Evolutionary conservation across 2,888 invertebrate genomes (phyloP).

Genomic region (Pristionchus arcanus): DNA sequence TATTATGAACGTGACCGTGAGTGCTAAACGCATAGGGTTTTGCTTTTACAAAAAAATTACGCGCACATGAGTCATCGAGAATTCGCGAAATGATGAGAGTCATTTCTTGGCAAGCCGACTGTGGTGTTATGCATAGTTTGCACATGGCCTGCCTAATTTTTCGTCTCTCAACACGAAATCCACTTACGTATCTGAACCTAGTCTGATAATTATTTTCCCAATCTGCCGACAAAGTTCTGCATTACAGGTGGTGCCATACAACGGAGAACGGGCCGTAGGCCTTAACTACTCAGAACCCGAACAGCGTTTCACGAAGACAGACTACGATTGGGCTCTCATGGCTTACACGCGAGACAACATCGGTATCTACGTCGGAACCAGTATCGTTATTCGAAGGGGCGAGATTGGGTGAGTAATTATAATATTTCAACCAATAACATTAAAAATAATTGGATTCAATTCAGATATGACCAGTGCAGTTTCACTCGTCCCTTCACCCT

Average conservation of each 20-base stretch:
- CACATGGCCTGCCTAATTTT: background rate
- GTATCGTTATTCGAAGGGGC: background rate
- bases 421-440: too few species aligned
- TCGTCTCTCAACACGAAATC: too few species aligned
- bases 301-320: background rate
- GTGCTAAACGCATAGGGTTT: too few species aligned
- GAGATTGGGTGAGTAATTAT: background rate
- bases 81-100: too few species aligned
- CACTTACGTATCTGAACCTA: too few species aligned
- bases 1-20: too few species aligned
- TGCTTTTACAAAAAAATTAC: too few species aligned
- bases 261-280: background rate
- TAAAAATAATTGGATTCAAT: background rate
- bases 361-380: background rate
- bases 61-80: too few species aligned
- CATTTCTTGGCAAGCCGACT: too few species aligned
- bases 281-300: background rate
- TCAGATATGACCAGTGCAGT: background rate
- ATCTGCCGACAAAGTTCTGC: background rate
- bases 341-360: background rate
- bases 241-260: background rate
- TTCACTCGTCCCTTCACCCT: background rate
- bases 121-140: too few species aligned
- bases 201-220: too few species aligned
- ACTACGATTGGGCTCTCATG: background rate